Evolutionary conservation across 92 coral and sea anemone genomes (phyloP), one percentile per base, ranked within the genome.

Genomic region (Phenganax marumi): DNA sequence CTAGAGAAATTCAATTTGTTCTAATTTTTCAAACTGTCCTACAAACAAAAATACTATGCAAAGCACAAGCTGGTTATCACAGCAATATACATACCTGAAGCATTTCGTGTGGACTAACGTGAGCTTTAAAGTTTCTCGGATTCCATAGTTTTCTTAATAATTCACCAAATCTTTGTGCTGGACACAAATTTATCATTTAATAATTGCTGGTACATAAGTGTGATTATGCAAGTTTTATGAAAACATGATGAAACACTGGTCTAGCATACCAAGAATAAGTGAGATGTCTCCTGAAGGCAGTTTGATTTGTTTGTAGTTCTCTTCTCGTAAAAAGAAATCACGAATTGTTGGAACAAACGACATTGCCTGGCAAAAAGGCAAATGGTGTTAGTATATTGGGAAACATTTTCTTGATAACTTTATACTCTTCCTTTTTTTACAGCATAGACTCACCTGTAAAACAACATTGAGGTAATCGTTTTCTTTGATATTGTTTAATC

Each of bases 51-150:
- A 18, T 73, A 10, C 8, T 49, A 49, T 21, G 70, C 43, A 22
- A 17, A 8, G 5, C 16, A 14, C 7, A 1, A 8, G 49, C n/a
- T 48, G 26, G 57, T 18, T 77, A 14, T 47, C n/a, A 21, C 12
- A 8, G 58, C 70, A 33, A 33, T 33, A 3, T 58, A n/a, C 65
- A 4, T 14, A 95, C 98, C 91, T 95, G 98, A 0, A 95, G 92
- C 98, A 95, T 95, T 76, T 95, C 98, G 73, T 95, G 98, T 48
- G 98, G 98, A 87, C 97, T 92, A 57, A 95, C 98, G 60, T 95
- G 98, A 17, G 98, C 98, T 61, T 95, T 95, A 83, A 95, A 95
- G 89, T 95, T 95, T 65, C 92, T 89, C 0, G 98, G 98, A 80
- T 94, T 94, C 98, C 98, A 94, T 18, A 94, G 85, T 60, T 94